Conservation (phyloP, 2,797 vertebrate genomes). For the Tachyglossus aculeatus region DNA sequence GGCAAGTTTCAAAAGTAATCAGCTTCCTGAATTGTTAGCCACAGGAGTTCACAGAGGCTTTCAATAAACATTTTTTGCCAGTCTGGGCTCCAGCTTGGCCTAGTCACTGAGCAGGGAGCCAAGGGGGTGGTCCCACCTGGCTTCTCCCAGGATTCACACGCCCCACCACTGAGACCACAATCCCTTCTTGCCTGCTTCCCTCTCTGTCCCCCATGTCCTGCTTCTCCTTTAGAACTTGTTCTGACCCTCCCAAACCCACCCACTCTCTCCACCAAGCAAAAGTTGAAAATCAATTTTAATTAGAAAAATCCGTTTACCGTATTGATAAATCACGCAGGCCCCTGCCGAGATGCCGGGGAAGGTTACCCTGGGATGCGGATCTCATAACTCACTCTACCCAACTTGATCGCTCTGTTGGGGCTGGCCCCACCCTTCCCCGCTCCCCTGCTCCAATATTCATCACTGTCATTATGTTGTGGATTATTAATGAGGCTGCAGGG, state of each 20-base stretch:
- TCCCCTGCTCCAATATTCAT: slow-evolving; percentile 45
- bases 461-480: slow-evolving; percentile 37
- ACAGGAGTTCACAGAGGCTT: neutral
- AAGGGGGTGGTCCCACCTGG: neutral
- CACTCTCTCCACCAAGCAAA: slow-evolving; percentile 62
- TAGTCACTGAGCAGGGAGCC: neutral
- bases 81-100: neutral
- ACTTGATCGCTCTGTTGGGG: neutral
- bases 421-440: neutral
- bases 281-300: slow-evolving; percentile 78
- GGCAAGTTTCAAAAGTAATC: neutral
- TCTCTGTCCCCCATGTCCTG: neutral
- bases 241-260: slow-evolving; percentile 50
- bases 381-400: slow-evolving; percentile 51
- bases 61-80: neutral
- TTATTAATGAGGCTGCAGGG: slow-evolving; percentile 39
- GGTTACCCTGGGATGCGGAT: slow-evolving; percentile 57
- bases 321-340: slow-evolving; percentile 63
- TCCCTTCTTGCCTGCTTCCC: neutral
- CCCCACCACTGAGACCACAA: neutral
- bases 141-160: neutral
- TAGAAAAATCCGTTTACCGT: slow-evolving; percentile 69
- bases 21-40: neutral
- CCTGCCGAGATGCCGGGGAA: slow-evolving; percentile 18
- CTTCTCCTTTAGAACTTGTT: slow-evolving; percentile 45